phyloP scores from a whole-genome alignment of 2,113 vertebrate genomes.

The Casuarius casuarius region DNA sequence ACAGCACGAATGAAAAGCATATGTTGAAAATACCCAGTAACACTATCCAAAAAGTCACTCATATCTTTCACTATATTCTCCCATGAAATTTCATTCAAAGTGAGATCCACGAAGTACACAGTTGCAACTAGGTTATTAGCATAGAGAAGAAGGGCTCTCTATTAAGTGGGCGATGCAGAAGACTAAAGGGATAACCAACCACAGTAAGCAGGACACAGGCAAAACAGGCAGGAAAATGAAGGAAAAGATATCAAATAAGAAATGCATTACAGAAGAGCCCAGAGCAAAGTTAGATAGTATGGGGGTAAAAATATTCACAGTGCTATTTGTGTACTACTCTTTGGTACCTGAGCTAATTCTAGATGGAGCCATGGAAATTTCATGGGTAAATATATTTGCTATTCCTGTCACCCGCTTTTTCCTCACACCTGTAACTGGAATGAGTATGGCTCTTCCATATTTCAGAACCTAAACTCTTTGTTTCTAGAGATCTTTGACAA shows the following conservation, averaged over 20 bases:
- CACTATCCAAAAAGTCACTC: neutral
- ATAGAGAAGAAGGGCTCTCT: neutral
- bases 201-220: neutral
- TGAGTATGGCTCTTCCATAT: rapidly evolving
- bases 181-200: neutral
- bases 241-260: neutral
- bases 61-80: neutral
- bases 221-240: neutral
- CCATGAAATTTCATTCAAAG: neutral
- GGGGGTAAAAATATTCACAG: neutral
- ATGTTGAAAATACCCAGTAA: neutral
- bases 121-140: neutral
- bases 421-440: neutral
- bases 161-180: neutral
- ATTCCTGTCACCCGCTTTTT: neutral
- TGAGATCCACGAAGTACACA: neutral
- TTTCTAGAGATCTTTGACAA: neutral
- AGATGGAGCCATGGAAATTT: neutral
- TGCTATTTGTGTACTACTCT: neutral
- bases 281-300: neutral
- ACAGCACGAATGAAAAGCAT: neutral
- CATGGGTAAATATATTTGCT: neutral
- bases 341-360: neutral
- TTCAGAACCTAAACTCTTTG: neutral
- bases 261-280: neutral